These are phyloP conservation scores for Popillia japonica DNA, from an alignment of 1,140 invertebrate species.

Conservation along the genomic window DNA sequence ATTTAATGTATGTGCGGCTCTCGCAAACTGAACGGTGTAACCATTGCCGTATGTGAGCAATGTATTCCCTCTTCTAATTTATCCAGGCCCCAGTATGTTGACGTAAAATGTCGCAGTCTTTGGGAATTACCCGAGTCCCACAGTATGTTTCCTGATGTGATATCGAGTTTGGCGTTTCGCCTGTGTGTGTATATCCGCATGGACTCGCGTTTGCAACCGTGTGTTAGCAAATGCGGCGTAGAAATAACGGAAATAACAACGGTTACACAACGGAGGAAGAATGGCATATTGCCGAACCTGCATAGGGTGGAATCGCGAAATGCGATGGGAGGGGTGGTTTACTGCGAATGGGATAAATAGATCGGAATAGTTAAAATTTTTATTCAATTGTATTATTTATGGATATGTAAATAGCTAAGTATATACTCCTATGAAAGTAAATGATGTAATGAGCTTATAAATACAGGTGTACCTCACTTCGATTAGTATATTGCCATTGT, in stretches of 20 bases:
- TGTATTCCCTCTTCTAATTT: slow-evolving; percentile 57
- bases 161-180: slow-evolving; percentile 37
- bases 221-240: not conserved
- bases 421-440: too few relatives aligned
- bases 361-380: too few relatives aligned
- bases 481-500: too few relatives aligned
- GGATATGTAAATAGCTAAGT: too few relatives aligned
- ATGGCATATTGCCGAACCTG: not conserved
- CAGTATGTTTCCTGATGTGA: slow-evolving; percentile 58
- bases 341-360: too few relatives aligned
- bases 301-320: not conserved
- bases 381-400: too few relatives aligned
- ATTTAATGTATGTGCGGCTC: slow-evolving; percentile 14
- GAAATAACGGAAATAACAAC: slow-evolving; percentile 13
- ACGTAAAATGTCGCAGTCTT: slow-evolving; percentile 54
- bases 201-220: not conserved
- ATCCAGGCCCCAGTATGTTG: slow-evolving; percentile 52
- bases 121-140: slow-evolving; percentile 55
- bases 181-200: slow-evolving; percentile 38
- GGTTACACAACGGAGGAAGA: not conserved
- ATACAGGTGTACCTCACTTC: too few relatives aligned
- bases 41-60: slow-evolving; percentile 37
- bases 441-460: too few relatives aligned
- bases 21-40: slow-evolving; percentile 3
- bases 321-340: not conserved